Evolutionary conservation across 1,140 invertebrate species (phyloP), one percentile per base, ranked within the genome.

Genomic region (Papilio glaucus): DNA sequence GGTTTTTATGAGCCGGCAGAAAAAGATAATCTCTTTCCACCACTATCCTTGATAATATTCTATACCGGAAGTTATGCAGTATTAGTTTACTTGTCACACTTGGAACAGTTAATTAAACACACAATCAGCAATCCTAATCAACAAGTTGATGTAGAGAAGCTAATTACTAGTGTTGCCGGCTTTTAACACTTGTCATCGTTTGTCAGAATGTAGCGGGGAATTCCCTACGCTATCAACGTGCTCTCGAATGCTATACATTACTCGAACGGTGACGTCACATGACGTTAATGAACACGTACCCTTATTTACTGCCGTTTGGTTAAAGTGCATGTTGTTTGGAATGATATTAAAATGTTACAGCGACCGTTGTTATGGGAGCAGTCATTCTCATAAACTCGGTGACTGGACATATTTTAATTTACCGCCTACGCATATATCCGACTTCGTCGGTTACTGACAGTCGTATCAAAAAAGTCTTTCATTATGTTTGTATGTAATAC

Each of bases 81-180:
- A 21, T 53, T 24, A 53, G 24, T 1, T 26, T 24, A 57, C 18
- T 24, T 4, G 10, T 24, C 21, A 24, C 3, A 49, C 7, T 49
- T 57, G 21, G 8, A 10, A 57, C 21, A 26, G 49, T 57, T 26
- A 57, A 57, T 26, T 57, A 57, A 57, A 1, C 21, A 57, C 21
- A 57, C 49, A 57, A 13, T 57, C 9, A 57, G 21, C 18, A 24
- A 57, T 26, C 8, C 49, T 26, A 57, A 57, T 57, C 49, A 18
- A 57, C 49, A 57, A 57, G 49, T 57, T 18, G 49, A 57, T 57
- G 6, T 33, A 26, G 49, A 57, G 49, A 12, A 57, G 49, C 21
- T 57, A 57, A 57, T 57, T 57, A 57, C 15, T 49, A 49, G 49
- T 57, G 49, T 57, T 57, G n/a, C n/a, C n/a, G 49, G 49, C 49